Percentiles rank a stretch among this genome's conserved stretches.
Conservation (phyloP, 1,140 invertebrate species). For the Microplitis demolitor region DNA sequence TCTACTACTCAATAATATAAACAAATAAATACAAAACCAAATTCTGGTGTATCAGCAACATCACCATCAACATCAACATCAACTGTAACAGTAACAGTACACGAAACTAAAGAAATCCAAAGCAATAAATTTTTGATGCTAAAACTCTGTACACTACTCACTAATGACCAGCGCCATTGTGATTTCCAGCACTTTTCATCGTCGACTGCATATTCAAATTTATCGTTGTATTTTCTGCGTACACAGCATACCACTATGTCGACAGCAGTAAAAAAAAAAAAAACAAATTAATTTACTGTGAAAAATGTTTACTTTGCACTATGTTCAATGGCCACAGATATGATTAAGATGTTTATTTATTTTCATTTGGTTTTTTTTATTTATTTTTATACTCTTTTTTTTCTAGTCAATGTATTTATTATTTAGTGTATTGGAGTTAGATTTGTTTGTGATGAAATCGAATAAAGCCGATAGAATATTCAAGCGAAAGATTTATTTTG, state of each 20-base stretch:
- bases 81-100: neutral
- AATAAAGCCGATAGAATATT: too few relatives aligned
- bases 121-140: conserved; percentile 1
- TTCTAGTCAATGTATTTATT: too few relatives aligned
- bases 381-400: too few relatives aligned
- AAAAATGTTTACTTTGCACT: neutral
- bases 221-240: neutral
- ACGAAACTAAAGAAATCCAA: neutral
- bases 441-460: too few relatives aligned
- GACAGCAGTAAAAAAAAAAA: neutral
- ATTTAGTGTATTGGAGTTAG: too few relatives aligned
- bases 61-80: too few relatives aligned
- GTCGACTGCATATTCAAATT: conserved; percentile 5
- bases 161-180: conserved; percentile 5
- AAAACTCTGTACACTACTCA: neutral
- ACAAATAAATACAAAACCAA: neutral
- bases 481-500: conserved; percentile 11
- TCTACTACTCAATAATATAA: neutral
- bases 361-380: too few relatives aligned
- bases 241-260: neutral
- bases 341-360: too few relatives aligned
- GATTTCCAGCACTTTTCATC: conserved; percentile 10
- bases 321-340: too few relatives aligned
- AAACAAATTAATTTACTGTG: neutral
- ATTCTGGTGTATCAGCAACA: too few relatives aligned